Evolutionary conservation across 2,888 invertebrate genomes (phyloP).

Genomic region (Brassicogethes aeneus): DNA sequence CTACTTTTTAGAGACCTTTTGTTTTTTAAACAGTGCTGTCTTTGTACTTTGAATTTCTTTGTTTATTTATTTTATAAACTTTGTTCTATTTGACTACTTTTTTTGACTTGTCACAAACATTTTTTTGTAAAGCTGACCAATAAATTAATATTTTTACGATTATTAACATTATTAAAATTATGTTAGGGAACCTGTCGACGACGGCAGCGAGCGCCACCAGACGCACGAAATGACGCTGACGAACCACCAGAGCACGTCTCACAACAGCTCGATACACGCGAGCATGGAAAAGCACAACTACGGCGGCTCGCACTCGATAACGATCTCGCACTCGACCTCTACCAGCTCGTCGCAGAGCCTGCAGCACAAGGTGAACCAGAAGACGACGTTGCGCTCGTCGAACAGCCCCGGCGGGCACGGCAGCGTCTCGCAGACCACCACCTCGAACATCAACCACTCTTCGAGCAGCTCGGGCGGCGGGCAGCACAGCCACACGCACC

Average conservation of each 20-base stretch:
- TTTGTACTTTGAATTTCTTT: too few species aligned
- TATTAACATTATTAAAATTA: too few species aligned
- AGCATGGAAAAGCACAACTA: slow-evolving; percentile 53
- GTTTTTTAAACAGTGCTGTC: too few species aligned
- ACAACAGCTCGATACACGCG: slow-evolving; percentile 56
- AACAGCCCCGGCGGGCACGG: slow-evolving; percentile 32
- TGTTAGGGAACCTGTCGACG: slow-evolving; percentile 30
- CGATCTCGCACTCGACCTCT: slow-evolving; percentile 59
- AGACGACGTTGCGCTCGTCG: slow-evolving; percentile 35
- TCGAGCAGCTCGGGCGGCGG: slow-evolving; percentile 29
- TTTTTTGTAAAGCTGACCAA: too few species aligned
- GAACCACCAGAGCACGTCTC: slow-evolving; percentile 57
- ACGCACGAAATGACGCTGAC: slow-evolving; percentile 57
- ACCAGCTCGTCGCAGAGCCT: slow-evolving; percentile 59
- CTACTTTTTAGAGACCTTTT: too few species aligned
- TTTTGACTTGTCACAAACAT: too few species aligned
- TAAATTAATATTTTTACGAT: too few species aligned
- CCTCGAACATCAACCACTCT: slow-evolving; percentile 45
- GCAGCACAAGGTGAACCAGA: slow-evolving; percentile 40
- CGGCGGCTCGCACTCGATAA: slow-evolving; percentile 46
- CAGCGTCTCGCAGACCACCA: slow-evolving; percentile 21
- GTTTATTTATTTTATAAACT: too few species aligned
- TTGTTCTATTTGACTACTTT: too few species aligned
- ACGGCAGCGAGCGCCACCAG: slow-evolving; percentile 49
- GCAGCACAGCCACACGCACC: slow-evolving; percentile 54